Evolutionary conservation across 2,888 invertebrate genomes (phyloP), one percentile per base, ranked within the genome.

Genomic region (Euplexia lucipara): DNA sequence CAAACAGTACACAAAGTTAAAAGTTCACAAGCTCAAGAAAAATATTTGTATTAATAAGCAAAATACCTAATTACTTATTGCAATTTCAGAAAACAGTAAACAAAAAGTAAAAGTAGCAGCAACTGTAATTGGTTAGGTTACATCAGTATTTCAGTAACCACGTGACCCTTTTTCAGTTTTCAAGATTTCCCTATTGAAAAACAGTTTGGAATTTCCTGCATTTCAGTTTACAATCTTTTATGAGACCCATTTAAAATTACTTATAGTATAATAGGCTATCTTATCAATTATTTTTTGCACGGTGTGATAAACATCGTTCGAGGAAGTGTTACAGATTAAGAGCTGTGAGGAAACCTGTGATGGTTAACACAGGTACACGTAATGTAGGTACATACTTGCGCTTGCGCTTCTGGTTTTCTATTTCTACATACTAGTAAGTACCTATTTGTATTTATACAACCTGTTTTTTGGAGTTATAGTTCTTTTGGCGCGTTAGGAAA

Each of bases 241-340:
- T 9, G 14, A 66, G 10, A 26, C n/a, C 22, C 20, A 16, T 60
- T 54, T 45, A 58, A 22, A 58, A 42, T 57, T 65, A 62, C 47
- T 20, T 49, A 67, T 60, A 0, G 4, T 6, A 3, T 6, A 61
- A 44, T 65, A 34, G 61, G 68, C 42, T 75, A 70, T 57, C 47
- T 35, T 70, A 57, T 70, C 69, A 66, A 74, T 74, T 66, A 67
- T 41, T 49, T n/a, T 41, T 35, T 52, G 41, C 69, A 76, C 71
- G 79, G 56, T 44, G 22, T 60, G 79, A 82, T 83, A 64, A 82
- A 65, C 78, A 84, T 83, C 85, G 41, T 18, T 58, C 41, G 47
- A 79, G 84, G 84, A 84, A 84, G 64, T 62, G 75, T 66, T 56
- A 64, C 66, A 75, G 61, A 81, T 76, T 70, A 58, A 60, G 67